Evolutionary conservation across 2,113 vertebrate genomes (phyloP), one percentile per base, ranked within the genome.

Genomic region (Girardinichthys multiradiatus): DNA sequence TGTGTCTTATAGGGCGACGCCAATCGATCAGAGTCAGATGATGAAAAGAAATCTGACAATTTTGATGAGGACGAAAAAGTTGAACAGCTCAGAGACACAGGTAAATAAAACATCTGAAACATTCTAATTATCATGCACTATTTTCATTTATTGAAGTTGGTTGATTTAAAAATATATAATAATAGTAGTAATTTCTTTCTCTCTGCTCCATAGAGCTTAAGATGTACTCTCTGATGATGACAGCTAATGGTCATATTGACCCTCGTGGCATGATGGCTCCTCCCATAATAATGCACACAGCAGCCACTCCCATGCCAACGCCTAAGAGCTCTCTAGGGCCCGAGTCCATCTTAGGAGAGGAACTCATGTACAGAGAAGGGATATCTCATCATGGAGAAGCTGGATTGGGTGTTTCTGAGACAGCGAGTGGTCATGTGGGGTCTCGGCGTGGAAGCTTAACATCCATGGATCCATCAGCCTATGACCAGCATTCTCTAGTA

Each of bases 301-400:
- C 97, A 0, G 97, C 98, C 81, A 99, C 98, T 0, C 98, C 98
- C 4, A 97, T 97, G 96, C 97, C 97, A 39, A 98, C 96, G 0
- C 98, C 98, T 0, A 97, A 96, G 91, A 94, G 96, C 80, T 99
- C 97, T 12, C 94, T 96, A 0, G 95, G 95, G 67, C 92, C 96
- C 21, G 98, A 99, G 5, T 89, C 94, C 0, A 81, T 94, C 76
- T 95, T 95, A 0, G 92, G 73, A 61, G 91, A 91, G 8, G 90
- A 89, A 13, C 68, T 91, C 9, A 61, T 77, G 30, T 80, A 64
- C 67, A 72, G 69, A 57, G 89, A 90, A 2, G 87, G 62, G 13
- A 71, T 65, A 30, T 63, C 84, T 33, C 84, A 64, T 5, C 83
- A 81, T 0, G 57, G 70, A 0, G 86, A 86, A 37, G 76, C 5